Base-by-base conservation (phyloP, 2,888 invertebrate species). In the Rhimphoctona megacephalus region DNA sequence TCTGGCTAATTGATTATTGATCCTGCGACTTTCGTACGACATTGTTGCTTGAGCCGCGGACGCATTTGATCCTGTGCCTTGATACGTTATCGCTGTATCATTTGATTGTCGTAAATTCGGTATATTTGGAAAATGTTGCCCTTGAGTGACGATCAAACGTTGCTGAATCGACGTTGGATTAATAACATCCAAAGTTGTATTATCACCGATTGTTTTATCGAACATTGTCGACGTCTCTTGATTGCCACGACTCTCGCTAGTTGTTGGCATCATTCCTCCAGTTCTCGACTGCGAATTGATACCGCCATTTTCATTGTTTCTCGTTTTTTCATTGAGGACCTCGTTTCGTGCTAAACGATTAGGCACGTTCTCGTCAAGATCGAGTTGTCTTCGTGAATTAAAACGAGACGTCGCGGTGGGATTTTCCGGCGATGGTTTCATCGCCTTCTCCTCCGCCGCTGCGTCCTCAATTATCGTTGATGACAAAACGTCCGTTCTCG, bases 381-480 rank as follows among this genome's bases (percentile, higher is more conserved):
- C 90, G 66, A 93, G 67, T 83, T 93, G 93, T 39, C 92, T 87
- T 33, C 90, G 89, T 0, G 88, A 81, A 69, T 78, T 91, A 36
- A 91, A 30, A 83, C 90, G 90, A 19, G 92, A 89, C 6, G 90
- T 88, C 0, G 92, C 90, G 0, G 91, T 88, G 2, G 87, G 88
- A 80, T 90, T 91, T 43, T 94, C 93, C 3, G 93, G 93, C 0
- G 94, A 94, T 1, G 93, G 92, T 76, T 94, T 94, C 94, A 94
- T 94, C 0, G 94, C 94, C 49, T 93, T 96, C 89, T 97, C 97
- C 92, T 98, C 98, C 92, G 97, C 97, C 92, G 97, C 97, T 91
- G 97, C 96, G 89, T 97, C 98, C 95, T 98, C 98, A 61, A 97
- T 97, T 93, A 98, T 98, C 83, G 98, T 97, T 69, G 97, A 97